Base-by-base conservation (phyloP, 2,113 vertebrate genomes). In the Oceanites oceanicus region DNA sequence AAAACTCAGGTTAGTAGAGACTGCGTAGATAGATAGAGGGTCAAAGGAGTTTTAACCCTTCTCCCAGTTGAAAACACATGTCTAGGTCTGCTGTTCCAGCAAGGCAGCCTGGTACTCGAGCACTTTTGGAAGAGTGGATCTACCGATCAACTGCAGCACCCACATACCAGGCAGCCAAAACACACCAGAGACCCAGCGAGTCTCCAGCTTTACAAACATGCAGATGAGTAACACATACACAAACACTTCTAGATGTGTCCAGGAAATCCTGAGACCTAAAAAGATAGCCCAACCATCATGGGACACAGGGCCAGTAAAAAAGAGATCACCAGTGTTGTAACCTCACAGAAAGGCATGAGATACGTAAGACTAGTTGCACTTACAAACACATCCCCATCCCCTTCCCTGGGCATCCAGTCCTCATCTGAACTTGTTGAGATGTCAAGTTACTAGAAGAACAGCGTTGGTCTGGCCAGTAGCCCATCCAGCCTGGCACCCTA, bases 141-240 rank as follows among this genome's bases (percentile, higher is more conserved):
- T 47, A 27, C 34, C 15, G 52, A 30, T 30, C 7, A 17, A 47
- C 29, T 9, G 18, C 5, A 32, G 23, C 11, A 15, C 17, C 26
- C 17, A 8, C 34, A 7, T 6, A 42, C 9, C 20, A 36, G 47
- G 40, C 40, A 49, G 26, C n/a, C 42, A 50, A 86, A 59, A 29
- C 8, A 19, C 1, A 0, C 6, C 56, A 47, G 18, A 45, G 55
- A 38, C 4, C 5, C 55, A 23, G 49, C 7, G 8, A n/a, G 10
- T 40, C 29, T 29, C 68, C 44, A 32, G 36, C 50, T 65, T 73
- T 26, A 8, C 8, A 36, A 50, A 25, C 0, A 5, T 17, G 30
- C 25, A 27, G 55, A 36, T 15, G 34, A 71, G 10, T 19, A 34
- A 65, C 20, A 8, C 4, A 2, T 13, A 15, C 4, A 20, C 16